phyloP scores from a whole-genome alignment of 1,140 invertebrate genomes.

The Bombus balteatus region DNA sequence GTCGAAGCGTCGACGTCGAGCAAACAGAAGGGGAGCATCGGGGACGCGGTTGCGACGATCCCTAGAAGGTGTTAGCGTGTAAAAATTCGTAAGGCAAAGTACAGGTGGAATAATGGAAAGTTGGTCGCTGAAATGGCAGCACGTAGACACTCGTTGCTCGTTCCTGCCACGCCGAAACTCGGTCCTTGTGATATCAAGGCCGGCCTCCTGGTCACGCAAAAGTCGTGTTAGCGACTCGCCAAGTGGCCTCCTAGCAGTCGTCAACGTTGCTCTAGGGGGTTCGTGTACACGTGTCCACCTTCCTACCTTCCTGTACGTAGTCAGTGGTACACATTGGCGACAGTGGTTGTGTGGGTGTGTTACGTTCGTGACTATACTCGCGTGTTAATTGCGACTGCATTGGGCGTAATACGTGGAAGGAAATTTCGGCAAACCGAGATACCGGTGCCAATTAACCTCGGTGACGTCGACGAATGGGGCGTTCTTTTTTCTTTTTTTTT shows the following conservation, averaged over 20 bases:
- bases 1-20: not conserved
- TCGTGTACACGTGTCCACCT: slow-evolving; percentile 37
- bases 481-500: not conserved
- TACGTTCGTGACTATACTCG: slow-evolving; percentile 45
- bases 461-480: slow-evolving; percentile 1
- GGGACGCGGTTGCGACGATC: too few relatives aligned
- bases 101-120: not conserved
- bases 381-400: slow-evolving; percentile 65
- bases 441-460: slow-evolving; percentile 24
- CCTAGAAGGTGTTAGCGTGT: too few relatives aligned
- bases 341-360: not conserved
- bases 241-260: slow-evolving; percentile 72
- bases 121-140: not conserved
- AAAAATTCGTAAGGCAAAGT: not conserved
- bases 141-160: not conserved
- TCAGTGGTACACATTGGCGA: not conserved
- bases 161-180: slow-evolving; percentile 57
- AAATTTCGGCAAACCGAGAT: slow-evolving; percentile 28
- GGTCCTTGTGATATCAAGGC: slow-evolving; percentile 68
- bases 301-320: not conserved
- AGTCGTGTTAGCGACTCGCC: slow-evolving; percentile 78
- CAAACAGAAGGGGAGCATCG: too few relatives aligned
- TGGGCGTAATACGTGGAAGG: slow-evolving; percentile 20
- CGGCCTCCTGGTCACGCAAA: slow-evolving; percentile 74
- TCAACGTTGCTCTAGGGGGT: slow-evolving; percentile 63